These are phyloP conservation scores for Lithophane ornitopus DNA, from an alignment of 2,888 invertebrate species.

Conservation along the genomic window DNA sequence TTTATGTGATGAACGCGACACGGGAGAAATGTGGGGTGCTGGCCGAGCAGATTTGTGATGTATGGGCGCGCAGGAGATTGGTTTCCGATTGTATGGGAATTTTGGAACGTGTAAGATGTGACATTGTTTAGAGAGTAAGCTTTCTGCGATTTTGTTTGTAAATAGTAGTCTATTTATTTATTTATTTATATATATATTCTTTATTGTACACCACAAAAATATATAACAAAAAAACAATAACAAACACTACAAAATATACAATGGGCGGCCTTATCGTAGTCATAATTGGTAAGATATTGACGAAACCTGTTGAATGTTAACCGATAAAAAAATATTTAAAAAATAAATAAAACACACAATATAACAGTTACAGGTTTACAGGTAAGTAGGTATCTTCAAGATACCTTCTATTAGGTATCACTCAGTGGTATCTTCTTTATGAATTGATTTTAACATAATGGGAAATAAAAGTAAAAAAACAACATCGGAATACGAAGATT, in stretches of 20 bases:
- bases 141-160: background rate
- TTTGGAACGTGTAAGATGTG: constrained; percentile 13
- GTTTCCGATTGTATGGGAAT: constrained; percentile 52
- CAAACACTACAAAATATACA: too few relatives aligned
- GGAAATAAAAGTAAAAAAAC: background rate
- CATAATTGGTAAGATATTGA: background rate
- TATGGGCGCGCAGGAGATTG: constrained; percentile 55
- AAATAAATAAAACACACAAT: too few relatives aligned
- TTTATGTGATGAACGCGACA: constrained; percentile 69
- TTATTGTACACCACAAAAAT: too few relatives aligned
- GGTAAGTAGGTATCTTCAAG: background rate
- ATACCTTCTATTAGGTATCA: too few relatives aligned
- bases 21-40: constrained; percentile 54
- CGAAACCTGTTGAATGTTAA: background rate
- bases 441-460: background rate
- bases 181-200: too few relatives aligned
- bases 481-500: background rate
- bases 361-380: background rate
- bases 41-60: constrained; percentile 55
- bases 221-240: too few relatives aligned
- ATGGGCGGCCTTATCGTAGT: too few relatives aligned
- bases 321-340: too few relatives aligned
- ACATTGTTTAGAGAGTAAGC: background rate
- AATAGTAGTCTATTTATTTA: too few relatives aligned
- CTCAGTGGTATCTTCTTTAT: background rate